phyloP scores from a whole-genome alignment of 2,113 vertebrate genomes.

The Scolopax mira region DNA sequence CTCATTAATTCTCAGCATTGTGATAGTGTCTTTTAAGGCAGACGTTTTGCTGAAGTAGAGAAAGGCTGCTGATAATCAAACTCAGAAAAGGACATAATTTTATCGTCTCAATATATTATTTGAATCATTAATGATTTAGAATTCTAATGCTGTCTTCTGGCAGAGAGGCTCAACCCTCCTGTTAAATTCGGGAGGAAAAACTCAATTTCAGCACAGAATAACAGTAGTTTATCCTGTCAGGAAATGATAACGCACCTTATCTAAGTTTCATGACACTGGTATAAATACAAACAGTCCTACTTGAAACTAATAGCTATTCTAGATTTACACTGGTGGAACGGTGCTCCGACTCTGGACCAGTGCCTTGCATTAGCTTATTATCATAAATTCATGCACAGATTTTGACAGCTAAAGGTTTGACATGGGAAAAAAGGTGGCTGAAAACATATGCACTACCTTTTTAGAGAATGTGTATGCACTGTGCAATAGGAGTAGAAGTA shows the following conservation, averaged over 20 bases:
- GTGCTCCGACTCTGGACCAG: neutral
- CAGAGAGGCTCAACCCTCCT: accelerated
- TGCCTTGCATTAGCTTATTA: neutral
- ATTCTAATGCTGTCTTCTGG: neutral
- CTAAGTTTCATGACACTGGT: neutral
- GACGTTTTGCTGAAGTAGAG: neutral
- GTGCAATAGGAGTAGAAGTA: neutral
- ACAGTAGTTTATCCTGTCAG: neutral
- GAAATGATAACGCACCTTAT: neutral
- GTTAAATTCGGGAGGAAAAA: neutral
- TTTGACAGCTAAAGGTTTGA: neutral
- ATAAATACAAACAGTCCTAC: neutral
- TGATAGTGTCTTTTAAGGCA: neutral
- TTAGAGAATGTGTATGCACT: neutral
- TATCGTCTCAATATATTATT: neutral
- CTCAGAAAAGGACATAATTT: neutral
- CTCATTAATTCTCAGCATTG: neutral
- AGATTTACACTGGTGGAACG: neutral
- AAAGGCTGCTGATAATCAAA: neutral
- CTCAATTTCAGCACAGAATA: neutral
- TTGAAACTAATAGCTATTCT: neutral
- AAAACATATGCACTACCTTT: neutral
- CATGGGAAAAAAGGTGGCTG: neutral
- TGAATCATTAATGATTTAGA: neutral
- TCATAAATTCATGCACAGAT: neutral